Conservation (phyloP, 2,113 vertebrate genomes). For the Nerophis lumbriciformis region DNA sequence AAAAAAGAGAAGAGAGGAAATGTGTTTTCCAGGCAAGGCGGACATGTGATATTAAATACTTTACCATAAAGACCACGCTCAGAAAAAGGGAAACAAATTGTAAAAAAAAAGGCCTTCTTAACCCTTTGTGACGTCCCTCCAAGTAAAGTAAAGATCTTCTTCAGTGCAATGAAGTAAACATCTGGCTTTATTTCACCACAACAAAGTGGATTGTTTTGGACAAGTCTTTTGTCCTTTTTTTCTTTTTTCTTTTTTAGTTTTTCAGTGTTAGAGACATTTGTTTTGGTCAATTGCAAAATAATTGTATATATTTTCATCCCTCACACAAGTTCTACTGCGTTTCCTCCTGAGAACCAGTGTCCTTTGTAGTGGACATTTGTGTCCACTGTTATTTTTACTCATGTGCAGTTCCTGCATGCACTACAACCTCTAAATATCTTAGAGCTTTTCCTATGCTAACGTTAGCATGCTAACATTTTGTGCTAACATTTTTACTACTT, state of each 20-base stretch:
- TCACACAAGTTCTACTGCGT: background rate
- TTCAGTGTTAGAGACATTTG: slow-evolving; percentile 49
- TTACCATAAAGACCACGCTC: slow-evolving; percentile 5
- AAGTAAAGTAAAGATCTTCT: background rate
- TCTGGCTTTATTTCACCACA: slow-evolving; percentile 5
- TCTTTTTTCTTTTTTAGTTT: slow-evolving; percentile 32
- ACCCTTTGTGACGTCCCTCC: slow-evolving; percentile 10
- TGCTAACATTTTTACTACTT: too few relatives aligned
- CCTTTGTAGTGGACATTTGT: background rate
- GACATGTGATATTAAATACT: background rate
- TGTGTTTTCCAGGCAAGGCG: slow-evolving; percentile 17
- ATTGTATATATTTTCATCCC: slow-evolving; percentile 6
- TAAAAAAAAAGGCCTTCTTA: slow-evolving; percentile 36
- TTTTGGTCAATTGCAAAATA: slow-evolving; percentile 28
- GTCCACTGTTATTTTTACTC: too few relatives aligned
- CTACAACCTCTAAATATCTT: too few relatives aligned
- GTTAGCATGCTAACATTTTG: too few relatives aligned
- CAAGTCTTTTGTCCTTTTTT: slow-evolving; percentile 11
- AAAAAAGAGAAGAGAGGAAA: slow-evolving; percentile 7
- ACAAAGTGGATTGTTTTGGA: slow-evolving; percentile 6
- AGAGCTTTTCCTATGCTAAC: too few relatives aligned
- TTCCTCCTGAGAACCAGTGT: background rate
- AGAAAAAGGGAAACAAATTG: slow-evolving; percentile 53
- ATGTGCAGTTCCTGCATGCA: too few relatives aligned
- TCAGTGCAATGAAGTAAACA: background rate